Percentiles rank a stretch among this genome's conserved stretches.
Evolutionary conservation across 2,113 vertebrate genomes (phyloP).

Genomic region (Progne subis): DNA sequence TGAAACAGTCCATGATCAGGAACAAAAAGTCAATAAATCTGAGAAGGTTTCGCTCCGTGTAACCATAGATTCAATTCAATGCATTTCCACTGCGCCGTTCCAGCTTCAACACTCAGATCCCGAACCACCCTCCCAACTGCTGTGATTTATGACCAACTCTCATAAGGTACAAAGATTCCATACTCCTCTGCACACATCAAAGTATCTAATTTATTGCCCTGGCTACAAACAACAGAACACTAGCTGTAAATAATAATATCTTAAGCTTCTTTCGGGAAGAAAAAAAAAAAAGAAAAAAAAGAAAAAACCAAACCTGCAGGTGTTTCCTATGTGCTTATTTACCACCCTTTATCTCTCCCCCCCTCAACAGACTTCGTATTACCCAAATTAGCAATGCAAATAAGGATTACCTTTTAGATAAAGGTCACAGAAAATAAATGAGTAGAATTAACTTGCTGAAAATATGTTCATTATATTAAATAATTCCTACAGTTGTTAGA

Average conservation of each 20-base stretch:
- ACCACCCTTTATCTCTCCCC: neutral
- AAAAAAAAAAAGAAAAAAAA: neutral
- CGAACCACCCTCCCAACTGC: slow-evolving; percentile 15
- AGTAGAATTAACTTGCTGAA: neutral
- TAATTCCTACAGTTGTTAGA: neutral
- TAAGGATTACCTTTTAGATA: neutral
- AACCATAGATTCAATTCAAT: slow-evolving; percentile 46
- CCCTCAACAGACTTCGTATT: neutral
- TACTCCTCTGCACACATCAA: slow-evolving; percentile 63
- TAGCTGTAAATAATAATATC: slow-evolving; percentile 57
- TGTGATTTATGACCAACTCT: slow-evolving; percentile 40
- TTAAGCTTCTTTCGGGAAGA: neutral
- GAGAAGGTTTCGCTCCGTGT: slow-evolving; percentile 39
- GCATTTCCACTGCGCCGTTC: slow-evolving; percentile 5
- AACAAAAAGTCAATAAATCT: slow-evolving; percentile 70
- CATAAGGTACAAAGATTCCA: slow-evolving; percentile 57
- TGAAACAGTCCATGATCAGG: slow-evolving; percentile 56
- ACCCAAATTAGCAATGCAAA: neutral
- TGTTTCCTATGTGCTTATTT: slow-evolving; percentile 19
- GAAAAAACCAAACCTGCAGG: neutral
- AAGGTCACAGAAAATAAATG: neutral
- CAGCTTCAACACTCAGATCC: slow-evolving; percentile 27
- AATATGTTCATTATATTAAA: neutral
- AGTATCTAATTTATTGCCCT: slow-evolving; percentile 58
- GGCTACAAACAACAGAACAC: slow-evolving; percentile 52